These are phyloP conservation scores for Coenobita brevimanus DNA, from an alignment of 1,140 invertebrate species.

Conservation along the genomic window DNA sequence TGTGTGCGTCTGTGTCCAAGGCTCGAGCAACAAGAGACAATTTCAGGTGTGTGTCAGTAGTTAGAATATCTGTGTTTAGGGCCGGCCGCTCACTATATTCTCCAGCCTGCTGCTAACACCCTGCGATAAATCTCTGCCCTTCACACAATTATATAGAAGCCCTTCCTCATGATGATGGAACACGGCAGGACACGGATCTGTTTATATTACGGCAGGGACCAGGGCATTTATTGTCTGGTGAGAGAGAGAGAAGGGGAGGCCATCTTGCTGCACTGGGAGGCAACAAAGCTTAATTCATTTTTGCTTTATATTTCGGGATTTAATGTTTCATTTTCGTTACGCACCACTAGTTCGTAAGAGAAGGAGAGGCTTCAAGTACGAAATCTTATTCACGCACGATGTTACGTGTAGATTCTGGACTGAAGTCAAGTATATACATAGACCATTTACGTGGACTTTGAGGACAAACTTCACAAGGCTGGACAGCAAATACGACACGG, in stretches of 20 bases:
- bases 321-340: too few relatives aligned
- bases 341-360: too few relatives aligned
- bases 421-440: constrained; percentile 25
- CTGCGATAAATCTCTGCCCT: constrained; percentile 54
- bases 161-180: constrained; percentile 58
- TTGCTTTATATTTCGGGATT: too few relatives aligned
- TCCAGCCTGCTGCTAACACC: constrained; percentile 19
- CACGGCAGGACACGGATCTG: constrained; percentile 30
- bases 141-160: constrained; percentile 61
- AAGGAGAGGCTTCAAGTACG: too few relatives aligned
- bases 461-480: constrained; percentile 26
- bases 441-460: constrained; percentile 47
- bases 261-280: not conserved
- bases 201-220: constrained; percentile 17
- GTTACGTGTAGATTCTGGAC: not conserved
- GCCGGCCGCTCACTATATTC: not conserved
- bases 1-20: not conserved
- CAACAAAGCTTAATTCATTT: too few relatives aligned
- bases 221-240: not conserved
- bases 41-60: not conserved
- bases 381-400: not conserved
- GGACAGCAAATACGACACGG: constrained; percentile 39
- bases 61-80: constrained; percentile 12
- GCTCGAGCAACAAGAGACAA: not conserved
- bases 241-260: not conserved